Evolutionary conservation across 2,888 invertebrate genomes (phyloP), one percentile per base, ranked within the genome.

Genomic region (Tetropium fuscum): DNA sequence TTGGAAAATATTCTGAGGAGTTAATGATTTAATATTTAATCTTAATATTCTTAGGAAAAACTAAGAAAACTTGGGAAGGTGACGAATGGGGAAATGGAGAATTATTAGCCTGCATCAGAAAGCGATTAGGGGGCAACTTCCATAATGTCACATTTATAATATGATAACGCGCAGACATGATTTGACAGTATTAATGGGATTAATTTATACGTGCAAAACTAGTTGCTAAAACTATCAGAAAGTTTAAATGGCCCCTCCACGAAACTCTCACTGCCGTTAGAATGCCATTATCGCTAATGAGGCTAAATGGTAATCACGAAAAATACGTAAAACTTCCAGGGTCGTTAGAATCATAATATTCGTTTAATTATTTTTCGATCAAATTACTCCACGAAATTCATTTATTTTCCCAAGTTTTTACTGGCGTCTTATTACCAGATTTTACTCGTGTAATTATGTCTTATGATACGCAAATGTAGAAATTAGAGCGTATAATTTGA

Each of bases 211-310:
- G n/a, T n/a, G n/a, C 15, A 19, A 40, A 38, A 51, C 38, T 51
- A 51, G 40, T 51, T 51, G 34, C 34, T 36, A 40, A 10, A 51
- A 51, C 51, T 51, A 51, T 51, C 38, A 20, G 38, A 20, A 38
- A 40, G 51, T 51, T 51, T 51, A 51, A 51, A 51, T 51, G 51
- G 51, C 15, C 15, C 25, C 10, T 40, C 51, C 51, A 40, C 40
- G 16, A 15, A 38, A 40, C 51, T 51, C 51, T 40, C 40, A 22
- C 51, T 40, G 38, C 51, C 40, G 27, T 51, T 51, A 51, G 51
- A 40, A 38, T 40, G 27, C 27, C 51, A 51, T 51, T 51, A 51
- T 40, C 38, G 18, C 11, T 51, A 51, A 51, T 38, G 51, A 51
- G 51, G 18, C 48, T 48, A 38, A 48, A 36, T 34, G 48, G 48